A percentile compares a stretch with the other conserved stretches of the same genome.
Conservation (phyloP, 2,888 invertebrate genomes). For the Nomada fabriciana region DNA sequence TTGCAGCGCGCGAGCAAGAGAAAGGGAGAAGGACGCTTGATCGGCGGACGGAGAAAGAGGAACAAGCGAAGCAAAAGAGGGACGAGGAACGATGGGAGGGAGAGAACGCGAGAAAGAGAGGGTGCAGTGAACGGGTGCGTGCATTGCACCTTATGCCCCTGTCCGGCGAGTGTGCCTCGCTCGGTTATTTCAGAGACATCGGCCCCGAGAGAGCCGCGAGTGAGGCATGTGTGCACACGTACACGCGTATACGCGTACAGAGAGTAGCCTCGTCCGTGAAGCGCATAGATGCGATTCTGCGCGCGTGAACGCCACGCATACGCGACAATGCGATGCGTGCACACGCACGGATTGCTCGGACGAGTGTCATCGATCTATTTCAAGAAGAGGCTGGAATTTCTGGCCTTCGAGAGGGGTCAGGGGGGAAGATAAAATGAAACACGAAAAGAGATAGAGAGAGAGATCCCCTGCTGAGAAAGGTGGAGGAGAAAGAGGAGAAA, state of each 20-base stretch:
- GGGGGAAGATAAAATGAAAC: conserved; percentile 45
- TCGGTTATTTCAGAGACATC: conserved; percentile 77
- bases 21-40: conserved; percentile 18
- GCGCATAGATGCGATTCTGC: conserved; percentile 29
- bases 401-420: conserved; percentile 75
- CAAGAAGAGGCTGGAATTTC: conserved; percentile 82
- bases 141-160: conserved; percentile 75
- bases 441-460: conserved; percentile 29
- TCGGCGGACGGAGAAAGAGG: conserved; percentile 24
- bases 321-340: conserved; percentile 45
- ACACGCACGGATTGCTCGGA: conserved; percentile 76
- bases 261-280: neutral
- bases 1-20: conserved; percentile 53
- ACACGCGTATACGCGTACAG: neutral
- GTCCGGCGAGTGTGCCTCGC: conserved; percentile 72
- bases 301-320: conserved; percentile 50
- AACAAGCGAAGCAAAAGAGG: neutral
- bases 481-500: conserved; percentile 21
- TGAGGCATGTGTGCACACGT: conserved; percentile 6
- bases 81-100: conserved; percentile 18
- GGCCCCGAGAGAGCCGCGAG: conserved; percentile 64
- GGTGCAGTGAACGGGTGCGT: conserved; percentile 69
- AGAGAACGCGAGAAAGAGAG: conserved; percentile 41
- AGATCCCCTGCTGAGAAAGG: conserved; percentile 11
- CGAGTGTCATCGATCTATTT: conserved; percentile 84